Evolutionary conservation across 2,888 invertebrate species (phyloP).

Genomic region (Erebia ligea): DNA sequence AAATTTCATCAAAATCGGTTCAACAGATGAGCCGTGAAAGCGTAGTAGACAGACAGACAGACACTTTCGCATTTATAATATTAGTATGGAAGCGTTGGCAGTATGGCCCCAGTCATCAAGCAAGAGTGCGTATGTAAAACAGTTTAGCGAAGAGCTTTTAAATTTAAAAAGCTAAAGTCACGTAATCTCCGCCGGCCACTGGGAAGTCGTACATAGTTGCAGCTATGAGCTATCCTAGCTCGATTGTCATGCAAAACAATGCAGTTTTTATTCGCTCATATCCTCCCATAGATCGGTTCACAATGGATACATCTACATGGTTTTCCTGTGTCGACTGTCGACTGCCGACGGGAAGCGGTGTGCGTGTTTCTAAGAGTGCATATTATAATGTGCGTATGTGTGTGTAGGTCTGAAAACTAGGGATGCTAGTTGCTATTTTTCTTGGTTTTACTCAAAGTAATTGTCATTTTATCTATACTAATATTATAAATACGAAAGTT

Average conservation of each 20-base stretch:
- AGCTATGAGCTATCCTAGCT: conserved; percentile 43
- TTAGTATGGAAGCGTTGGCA: no score
- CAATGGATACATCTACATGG: conserved; percentile 58
- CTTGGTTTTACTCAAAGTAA: not conserved
- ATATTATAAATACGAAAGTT: no score
- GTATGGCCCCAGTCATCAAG: no score
- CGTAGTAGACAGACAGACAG: no score
- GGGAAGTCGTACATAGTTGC: conserved; percentile 32
- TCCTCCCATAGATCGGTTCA: conserved; percentile 53
- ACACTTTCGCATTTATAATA: no score
- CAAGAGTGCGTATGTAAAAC: not conserved
- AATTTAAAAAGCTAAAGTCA: conserved; percentile 15
- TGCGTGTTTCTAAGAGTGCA: conserved; percentile 57
- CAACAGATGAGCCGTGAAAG: no score
- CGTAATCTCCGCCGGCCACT: conserved; percentile 20
- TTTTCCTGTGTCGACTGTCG: conserved; percentile 59
- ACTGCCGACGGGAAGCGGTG: conserved; percentile 67
- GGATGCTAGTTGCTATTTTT: not conserved
- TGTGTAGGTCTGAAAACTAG: conserved; percentile 41
- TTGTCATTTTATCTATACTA: no score
- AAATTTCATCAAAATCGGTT: no score
- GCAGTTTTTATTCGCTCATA: conserved; percentile 53
- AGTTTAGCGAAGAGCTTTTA: not conserved
- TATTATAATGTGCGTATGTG: conserved; percentile 42
- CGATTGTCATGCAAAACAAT: conserved; percentile 50